These are phyloP conservation scores for Hippocampus kuda DNA, from an alignment of 2,797 vertebrate species.

Conservation along the genomic window DNA sequence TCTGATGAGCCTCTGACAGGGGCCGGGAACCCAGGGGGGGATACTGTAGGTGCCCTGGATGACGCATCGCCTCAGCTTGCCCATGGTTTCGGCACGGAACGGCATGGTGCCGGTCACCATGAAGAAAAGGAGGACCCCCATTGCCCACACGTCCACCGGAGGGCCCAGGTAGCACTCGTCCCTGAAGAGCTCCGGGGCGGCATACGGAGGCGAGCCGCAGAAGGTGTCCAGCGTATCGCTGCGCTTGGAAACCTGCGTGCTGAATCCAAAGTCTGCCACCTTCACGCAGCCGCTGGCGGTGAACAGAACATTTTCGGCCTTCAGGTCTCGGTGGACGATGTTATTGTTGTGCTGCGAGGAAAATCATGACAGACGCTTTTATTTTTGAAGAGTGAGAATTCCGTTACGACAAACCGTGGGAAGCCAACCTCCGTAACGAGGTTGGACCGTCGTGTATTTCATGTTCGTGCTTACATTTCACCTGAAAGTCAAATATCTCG, in stretches of 20 bases:
- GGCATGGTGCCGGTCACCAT: constrained; percentile 85
- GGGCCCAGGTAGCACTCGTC: constrained; percentile 80
- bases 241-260: constrained; percentile 70
- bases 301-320: constrained; percentile 91
- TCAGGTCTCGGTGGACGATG: constrained; percentile 90
- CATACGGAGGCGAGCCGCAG: constrained; percentile 91
- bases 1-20: constrained; percentile 80
- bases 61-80: constrained; percentile 80
- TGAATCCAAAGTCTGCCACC: constrained; percentile 94
- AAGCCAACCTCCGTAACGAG: no score
- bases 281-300: constrained; percentile 76
- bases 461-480: neutral
- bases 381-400: neutral
- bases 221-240: constrained; percentile 79
- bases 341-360: constrained; percentile 76
- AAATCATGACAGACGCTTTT: neutral
- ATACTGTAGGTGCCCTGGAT: constrained; percentile 69
- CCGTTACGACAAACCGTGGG: no score
- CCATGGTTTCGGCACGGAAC: constrained; percentile 86
- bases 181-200: constrained; percentile 85
- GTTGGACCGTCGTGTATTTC: neutral
- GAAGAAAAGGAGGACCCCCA: constrained; percentile 89
- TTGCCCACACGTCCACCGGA: constrained; percentile 88
- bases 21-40: constrained; percentile 74
- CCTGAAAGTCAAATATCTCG: neutral